These are phyloP conservation scores for Nannoperca australis DNA, from an alignment of 2,797 vertebrate species.

Conservation along the genomic window DNA sequence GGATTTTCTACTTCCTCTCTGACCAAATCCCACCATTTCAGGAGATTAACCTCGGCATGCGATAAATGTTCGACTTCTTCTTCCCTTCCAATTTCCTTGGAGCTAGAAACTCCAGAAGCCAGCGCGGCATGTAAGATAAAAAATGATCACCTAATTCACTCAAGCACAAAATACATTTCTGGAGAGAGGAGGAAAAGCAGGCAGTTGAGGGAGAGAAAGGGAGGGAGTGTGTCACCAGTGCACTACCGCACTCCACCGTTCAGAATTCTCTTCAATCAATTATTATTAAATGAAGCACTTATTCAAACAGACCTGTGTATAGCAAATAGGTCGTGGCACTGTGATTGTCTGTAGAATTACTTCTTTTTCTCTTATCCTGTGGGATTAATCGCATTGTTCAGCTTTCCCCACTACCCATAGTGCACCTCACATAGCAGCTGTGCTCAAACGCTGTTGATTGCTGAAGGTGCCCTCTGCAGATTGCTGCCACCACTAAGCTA, in stretches of 20 bases:
- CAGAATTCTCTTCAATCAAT: conserved; percentile 73
- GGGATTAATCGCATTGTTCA: conserved; percentile 78
- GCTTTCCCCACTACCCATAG: conserved; percentile 58
- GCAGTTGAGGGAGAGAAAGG: conserved; percentile 35
- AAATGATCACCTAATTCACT: conserved; percentile 92
- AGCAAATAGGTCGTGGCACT: conserved; percentile 67
- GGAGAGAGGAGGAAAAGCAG: conserved; percentile 69
- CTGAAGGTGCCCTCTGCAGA: conserved; percentile 84
- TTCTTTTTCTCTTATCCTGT: conserved; percentile 68
- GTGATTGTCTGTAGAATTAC: conserved; percentile 71
- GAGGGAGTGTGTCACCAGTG: conserved; percentile 53
- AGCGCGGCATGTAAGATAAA: conserved; percentile 87
- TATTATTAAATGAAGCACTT: conserved; percentile 82
- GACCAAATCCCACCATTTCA: conserved; percentile 90
- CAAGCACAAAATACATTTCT: conserved; percentile 91
- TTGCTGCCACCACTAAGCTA: conserved; percentile 75
- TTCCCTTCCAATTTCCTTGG: conserved; percentile 88
- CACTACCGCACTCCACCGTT: conserved; percentile 53
- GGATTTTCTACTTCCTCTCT: conserved; percentile 86
- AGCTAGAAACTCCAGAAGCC: conserved; percentile 87
- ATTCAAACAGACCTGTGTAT: conserved; percentile 77
- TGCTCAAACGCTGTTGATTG: conserved; percentile 76
- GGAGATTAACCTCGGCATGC: conserved; percentile 90
- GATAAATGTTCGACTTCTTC: conserved; percentile 90
- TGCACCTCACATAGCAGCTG: conserved; percentile 77